Conservation (phyloP, 2,888 invertebrate species). For the Phaonia tiefii region DNA sequence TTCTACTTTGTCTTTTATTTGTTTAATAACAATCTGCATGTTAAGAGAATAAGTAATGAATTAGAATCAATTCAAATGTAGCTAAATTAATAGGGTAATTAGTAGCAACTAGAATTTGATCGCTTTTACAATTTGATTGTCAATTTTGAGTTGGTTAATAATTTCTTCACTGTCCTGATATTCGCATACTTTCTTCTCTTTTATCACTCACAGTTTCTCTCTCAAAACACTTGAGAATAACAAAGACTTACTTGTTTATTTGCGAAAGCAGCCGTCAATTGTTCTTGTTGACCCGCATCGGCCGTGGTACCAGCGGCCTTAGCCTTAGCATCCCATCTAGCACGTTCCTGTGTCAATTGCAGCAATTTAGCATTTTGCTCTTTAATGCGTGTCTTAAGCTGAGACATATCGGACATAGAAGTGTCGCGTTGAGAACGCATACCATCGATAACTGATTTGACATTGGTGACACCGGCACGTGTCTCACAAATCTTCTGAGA, state of each 20-base stretch:
- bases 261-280: constrained; percentile 84
- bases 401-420: constrained; percentile 92
- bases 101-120: no score
- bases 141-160: no score
- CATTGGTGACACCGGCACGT: constrained; percentile 91
- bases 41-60: no score
- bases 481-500: constrained; percentile 91
- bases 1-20: constrained; percentile 86
- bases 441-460: constrained; percentile 97
- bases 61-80: no score
- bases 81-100: no score
- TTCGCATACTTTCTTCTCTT: no score
- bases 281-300: constrained; percentile 82
- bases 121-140: no score
- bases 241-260: constrained; percentile 82
- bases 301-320: constrained; percentile 73
- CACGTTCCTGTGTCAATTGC: constrained; percentile 90
- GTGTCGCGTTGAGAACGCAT: constrained; percentile 96
- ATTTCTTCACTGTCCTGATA: no score
- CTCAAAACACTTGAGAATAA: no score
- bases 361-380: constrained; percentile 92
- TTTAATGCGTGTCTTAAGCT: constrained; percentile 89
- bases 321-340: constrained; percentile 87
- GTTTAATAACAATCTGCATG: constrained; percentile 85
- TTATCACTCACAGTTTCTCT: no score